Base-by-base conservation (phyloP, 2,888 invertebrate species). In the Drosophila limbata region DNA sequence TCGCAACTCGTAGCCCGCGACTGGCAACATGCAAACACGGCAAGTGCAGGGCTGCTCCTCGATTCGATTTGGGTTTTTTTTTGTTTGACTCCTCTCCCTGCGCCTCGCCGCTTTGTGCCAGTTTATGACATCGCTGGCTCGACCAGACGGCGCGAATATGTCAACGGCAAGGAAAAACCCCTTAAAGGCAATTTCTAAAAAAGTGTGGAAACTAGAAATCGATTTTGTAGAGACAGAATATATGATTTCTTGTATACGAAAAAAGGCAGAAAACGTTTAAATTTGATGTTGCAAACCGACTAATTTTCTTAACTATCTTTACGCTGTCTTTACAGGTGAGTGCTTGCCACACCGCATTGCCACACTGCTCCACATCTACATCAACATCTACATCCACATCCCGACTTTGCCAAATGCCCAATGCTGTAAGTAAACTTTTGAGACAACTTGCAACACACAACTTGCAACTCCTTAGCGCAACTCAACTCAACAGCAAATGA, bases 311-410 rank as follows among this genome's bases (percentile, higher is more conserved):
- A 44, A 11, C 28, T 37, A 25, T 25, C 25, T 25, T 25, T 25
- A 28, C 11, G 42, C 37, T 69, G 19, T 52, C 55, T 64, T 79
- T 80, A 31, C 72, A 82, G 87, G 84, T 87, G 75, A 84, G 87
- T 87, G 73, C 73, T 66, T 77, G 69, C 69, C 51, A 55, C 52
- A 40, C 68, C 45, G 50, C 60, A 66, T 74, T 53, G 64, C 53
- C 66, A 65, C 72, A 77, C 59, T 61, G 65, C 68, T 52, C 68
- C 57, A 64, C 66, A 50, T 60, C 74, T 44, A 63, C 65, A 53
- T 42, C 13, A 31, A 53, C 53, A 51, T 61, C 68, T 45, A 63
- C 65, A 53, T 31, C 13, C 53, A 53, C 53, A 53, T 61, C 71
- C 48, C 74, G 69, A 63, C 60, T 56, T 51, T 66, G 53, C 71